phyloP scores from a whole-genome alignment of 1,140 invertebrate species.

The Wasmannia auropunctata region DNA sequence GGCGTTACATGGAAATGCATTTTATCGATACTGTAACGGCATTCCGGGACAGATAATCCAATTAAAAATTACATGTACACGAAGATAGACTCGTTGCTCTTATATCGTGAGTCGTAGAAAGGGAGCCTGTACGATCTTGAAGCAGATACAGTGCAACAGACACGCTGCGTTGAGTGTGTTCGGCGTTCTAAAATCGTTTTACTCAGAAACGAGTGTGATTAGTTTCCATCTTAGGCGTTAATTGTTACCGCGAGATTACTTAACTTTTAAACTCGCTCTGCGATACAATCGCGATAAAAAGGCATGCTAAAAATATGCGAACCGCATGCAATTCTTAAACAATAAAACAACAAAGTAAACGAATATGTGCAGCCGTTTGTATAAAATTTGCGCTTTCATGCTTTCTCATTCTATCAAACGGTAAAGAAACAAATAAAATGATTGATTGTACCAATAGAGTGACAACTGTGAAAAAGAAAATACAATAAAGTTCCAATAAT shows the following conservation, averaged over 20 bases:
- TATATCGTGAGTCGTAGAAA: conserved; percentile 4
- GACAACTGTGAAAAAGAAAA: not conserved
- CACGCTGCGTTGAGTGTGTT: not conserved
- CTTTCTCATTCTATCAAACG: not conserved
- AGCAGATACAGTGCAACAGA: conserved; percentile 23
- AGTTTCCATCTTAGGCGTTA: conserved; percentile 60
- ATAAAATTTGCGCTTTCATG: not conserved
- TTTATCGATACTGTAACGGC: conserved; percentile 48
- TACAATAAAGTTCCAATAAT: not conserved
- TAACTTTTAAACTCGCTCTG: conserved; percentile 11
- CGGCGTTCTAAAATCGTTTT: conserved; percentile 51
- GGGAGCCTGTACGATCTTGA: conserved; percentile 3
- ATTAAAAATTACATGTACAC: conserved; percentile 63
- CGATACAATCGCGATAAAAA: conserved; percentile 1
- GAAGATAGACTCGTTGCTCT: not conserved
- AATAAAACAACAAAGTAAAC: not conserved
- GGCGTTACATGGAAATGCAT: conserved; percentile 68
- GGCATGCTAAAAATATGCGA: too few species aligned
- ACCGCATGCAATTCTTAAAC: not conserved
- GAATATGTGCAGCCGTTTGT: not conserved
- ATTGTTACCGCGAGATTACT: conserved; percentile 1
- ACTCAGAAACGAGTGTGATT: conserved; percentile 52
- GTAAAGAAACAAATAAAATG: not conserved
- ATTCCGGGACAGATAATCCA: conserved; percentile 70
- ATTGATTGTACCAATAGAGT: not conserved